phyloP scores from a whole-genome alignment of 37 sponge, comb jelly and placozoan species.

The Bolinopsis microptera region DNA sequence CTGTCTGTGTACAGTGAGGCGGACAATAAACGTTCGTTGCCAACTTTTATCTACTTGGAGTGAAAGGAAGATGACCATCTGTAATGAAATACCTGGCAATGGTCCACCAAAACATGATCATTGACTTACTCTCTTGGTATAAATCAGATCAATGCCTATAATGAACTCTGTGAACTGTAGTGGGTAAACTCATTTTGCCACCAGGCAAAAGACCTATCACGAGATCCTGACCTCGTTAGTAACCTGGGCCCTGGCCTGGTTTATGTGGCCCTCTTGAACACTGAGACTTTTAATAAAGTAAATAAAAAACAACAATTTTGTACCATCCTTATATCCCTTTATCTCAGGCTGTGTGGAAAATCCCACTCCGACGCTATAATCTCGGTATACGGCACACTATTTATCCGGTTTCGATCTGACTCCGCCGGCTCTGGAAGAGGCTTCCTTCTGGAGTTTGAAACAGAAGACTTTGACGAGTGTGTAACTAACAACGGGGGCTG shows the following conservation, averaged over 20 bases:
- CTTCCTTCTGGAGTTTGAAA: constrained; percentile 58
- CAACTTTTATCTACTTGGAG: too few relatives aligned
- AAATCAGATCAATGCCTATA: background rate
- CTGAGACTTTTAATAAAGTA: too few relatives aligned
- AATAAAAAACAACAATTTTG: too few relatives aligned
- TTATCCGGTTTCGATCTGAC: constrained; percentile 4
- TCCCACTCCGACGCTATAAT: constrained; percentile 38
- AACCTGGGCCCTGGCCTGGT: too few relatives aligned
- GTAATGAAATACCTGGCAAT: background rate
- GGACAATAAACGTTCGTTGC: too few relatives aligned
- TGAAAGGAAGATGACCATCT: background rate
- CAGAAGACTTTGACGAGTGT: constrained; percentile 35
- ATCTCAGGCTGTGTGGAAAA: constrained; percentile 49
- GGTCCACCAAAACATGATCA: background rate
- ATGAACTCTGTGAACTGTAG: background rate
- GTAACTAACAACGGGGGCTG: constrained; percentile 39
- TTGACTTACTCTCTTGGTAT: background rate
- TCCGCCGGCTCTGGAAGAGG: background rate
- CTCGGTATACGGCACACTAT: background rate
- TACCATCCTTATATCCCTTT: too few relatives aligned
- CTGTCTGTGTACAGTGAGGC: too few relatives aligned
- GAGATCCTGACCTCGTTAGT: background rate
- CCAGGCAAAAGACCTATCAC: background rate
- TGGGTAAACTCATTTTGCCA: background rate
- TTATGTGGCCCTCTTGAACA: too few relatives aligned